Evolutionary conservation across 2,888 invertebrate genomes (phyloP).

Genomic region (Pristionchus japonicus): DNA sequence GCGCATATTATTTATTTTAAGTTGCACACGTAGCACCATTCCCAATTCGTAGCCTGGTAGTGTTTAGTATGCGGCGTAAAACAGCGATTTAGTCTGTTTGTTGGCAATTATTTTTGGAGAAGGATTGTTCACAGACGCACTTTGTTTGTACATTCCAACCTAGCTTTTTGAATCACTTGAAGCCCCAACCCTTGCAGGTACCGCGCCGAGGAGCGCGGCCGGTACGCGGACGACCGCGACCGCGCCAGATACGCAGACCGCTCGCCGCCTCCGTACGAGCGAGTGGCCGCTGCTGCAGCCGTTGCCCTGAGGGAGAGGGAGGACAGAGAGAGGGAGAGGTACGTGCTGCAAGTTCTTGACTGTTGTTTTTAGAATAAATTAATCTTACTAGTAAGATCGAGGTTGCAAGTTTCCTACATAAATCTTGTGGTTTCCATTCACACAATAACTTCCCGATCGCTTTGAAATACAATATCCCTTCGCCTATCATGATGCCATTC

Average conservation of each 20-base stretch:
- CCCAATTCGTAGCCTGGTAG: too few relatives aligned
- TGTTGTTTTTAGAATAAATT: too few relatives aligned
- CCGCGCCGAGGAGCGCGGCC: background rate
- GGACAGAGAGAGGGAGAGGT: background rate
- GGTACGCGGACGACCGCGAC: slow-evolving; percentile 1
- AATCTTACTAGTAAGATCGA: background rate
- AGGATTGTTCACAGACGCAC: background rate
- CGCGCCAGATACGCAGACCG: background rate
- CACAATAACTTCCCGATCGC: too few relatives aligned
- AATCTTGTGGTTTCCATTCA: background rate
- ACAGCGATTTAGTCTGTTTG: too few relatives aligned
- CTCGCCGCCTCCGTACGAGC: background rate
- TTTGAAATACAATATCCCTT: too few relatives aligned
- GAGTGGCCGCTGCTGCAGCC: background rate
- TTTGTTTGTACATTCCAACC: background rate
- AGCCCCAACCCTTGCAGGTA: background rate
- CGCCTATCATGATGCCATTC: too few relatives aligned
- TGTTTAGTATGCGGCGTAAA: too few relatives aligned
- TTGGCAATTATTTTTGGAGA: background rate
- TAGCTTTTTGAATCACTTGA: background rate
- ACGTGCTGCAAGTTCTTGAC: too few relatives aligned
- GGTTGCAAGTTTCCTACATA: background rate
- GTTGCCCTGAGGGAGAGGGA: background rate
- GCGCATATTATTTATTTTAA: too few relatives aligned
- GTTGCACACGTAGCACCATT: too few relatives aligned